Conservation (phyloP, 2,888 invertebrate genomes). For the Cremastobaeus sp. region DNA sequence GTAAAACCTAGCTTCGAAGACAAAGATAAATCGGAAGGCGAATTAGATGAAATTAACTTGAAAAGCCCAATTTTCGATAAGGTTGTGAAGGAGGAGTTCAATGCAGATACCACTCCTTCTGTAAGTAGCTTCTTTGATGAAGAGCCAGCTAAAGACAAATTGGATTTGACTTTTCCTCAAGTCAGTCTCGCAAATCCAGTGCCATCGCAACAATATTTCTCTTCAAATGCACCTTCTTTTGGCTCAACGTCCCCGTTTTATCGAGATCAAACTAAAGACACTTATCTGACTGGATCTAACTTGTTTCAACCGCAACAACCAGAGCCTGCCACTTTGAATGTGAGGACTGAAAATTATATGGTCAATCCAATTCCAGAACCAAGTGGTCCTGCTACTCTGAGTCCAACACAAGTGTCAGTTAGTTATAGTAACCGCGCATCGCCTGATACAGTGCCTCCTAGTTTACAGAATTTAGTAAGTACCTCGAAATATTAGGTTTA, state of each 20-base stretch:
- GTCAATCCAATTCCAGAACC: slow-evolving; percentile 68
- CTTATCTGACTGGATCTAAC: slow-evolving; percentile 34
- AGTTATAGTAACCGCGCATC: slow-evolving; percentile 62
- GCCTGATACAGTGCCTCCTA: slow-evolving; percentile 70
- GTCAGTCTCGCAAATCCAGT: background rate
- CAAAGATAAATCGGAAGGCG: background rate
- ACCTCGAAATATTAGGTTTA: background rate
- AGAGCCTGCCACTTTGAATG: slow-evolving; percentile 12
- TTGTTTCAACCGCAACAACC: slow-evolving; percentile 25
- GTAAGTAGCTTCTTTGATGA: slow-evolving; percentile 56
- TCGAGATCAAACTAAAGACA: slow-evolving; percentile 51
- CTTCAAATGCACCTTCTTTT: slow-evolving; percentile 11
- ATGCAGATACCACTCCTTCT: slow-evolving; percentile 3
- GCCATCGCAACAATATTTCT: slow-evolving; percentile 6
- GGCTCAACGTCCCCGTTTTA: slow-evolving; percentile 64
- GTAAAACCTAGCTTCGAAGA: too few relatives aligned
- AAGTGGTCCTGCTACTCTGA: slow-evolving; percentile 73
- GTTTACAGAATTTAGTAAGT: slow-evolving; percentile 73
- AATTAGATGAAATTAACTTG: slow-evolving; percentile 64
- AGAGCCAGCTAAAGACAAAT: slow-evolving; percentile 21
- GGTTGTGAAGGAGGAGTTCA: background rate
- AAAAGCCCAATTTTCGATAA: too few relatives aligned
- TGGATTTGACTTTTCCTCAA: slow-evolving; percentile 49
- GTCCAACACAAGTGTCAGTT: slow-evolving; percentile 72
- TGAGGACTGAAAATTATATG: slow-evolving; percentile 25